phyloP scores from a whole-genome alignment of 2,888 invertebrate genomes.

The Agonopterix alstromeriana region DNA sequence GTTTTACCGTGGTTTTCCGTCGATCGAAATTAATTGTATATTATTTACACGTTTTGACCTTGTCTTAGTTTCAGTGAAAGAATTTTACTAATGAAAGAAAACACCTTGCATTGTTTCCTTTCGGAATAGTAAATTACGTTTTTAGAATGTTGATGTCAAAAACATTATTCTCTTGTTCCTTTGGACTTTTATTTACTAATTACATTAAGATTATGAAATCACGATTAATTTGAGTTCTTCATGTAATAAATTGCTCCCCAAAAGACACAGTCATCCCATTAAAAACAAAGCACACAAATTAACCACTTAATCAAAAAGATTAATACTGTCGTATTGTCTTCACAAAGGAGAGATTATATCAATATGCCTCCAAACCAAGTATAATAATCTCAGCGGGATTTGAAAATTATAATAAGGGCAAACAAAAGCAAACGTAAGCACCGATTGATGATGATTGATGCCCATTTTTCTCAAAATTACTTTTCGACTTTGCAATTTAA shows the following conservation, averaged over 20 bases:
- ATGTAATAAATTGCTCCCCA: no score
- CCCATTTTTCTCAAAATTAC: conserved; percentile 8
- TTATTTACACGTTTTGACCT: conserved; percentile 4
- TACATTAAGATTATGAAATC: no score
- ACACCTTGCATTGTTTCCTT: no score
- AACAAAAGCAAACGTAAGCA: conserved; percentile 17
- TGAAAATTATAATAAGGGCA: conserved; percentile 24
- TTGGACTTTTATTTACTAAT: no score
- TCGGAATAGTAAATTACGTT: no score
- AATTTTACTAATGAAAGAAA: neutral
- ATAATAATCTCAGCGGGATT: conserved; percentile 32
- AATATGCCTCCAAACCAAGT: conserved; percentile 33
- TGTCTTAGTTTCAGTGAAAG: neutral
- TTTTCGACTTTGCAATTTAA: conserved; percentile 1
- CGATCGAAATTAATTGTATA: conserved; percentile 7
- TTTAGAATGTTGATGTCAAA: no score
- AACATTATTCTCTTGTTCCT: no score
- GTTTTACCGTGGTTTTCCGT: conserved; percentile 11
- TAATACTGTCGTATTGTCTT: conserved; percentile 30
- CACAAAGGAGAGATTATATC: conserved; percentile 36
- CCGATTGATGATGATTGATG: conserved; percentile 32
- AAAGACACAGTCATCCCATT: conserved; percentile 4
- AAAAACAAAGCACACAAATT: conserved; percentile 25
- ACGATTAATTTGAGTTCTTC: no score
- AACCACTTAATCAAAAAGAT: conserved; percentile 30